Evolutionary conservation across 2,113 vertebrate genomes (phyloP).

Genomic region (Lophochroa leadbeateri): DNA sequence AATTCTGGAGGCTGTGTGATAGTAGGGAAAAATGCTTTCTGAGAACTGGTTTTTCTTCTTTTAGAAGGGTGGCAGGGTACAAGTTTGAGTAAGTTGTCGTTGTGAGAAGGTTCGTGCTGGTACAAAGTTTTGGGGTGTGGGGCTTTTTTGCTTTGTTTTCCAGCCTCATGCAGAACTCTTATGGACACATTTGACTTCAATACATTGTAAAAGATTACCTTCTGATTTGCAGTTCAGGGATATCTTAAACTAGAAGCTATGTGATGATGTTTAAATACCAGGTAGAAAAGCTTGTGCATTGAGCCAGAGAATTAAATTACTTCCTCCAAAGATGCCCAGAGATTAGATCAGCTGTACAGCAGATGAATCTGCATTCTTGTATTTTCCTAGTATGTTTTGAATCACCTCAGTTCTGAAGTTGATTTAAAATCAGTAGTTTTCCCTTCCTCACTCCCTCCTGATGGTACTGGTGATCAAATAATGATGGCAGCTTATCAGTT

Average conservation of each 20-base stretch:
- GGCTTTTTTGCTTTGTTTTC: neutral
- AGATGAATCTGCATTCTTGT: neutral
- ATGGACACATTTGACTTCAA: neutral
- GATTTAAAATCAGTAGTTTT: neutral
- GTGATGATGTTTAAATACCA: neutral
- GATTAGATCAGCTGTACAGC: neutral
- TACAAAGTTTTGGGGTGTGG: neutral
- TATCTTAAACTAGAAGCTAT: neutral
- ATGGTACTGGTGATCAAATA: neutral
- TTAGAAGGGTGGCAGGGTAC: neutral
- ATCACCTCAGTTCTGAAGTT: neutral
- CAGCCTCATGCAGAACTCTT: neutral
- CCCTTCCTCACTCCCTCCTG: neutral
- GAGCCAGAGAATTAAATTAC: neutral
- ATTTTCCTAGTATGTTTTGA: neutral
- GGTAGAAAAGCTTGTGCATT: neutral
- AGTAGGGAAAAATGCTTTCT: neutral
- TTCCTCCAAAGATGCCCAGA: neutral
- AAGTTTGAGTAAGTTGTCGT: neutral
- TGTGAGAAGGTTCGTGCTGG: neutral
- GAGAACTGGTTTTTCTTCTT: neutral
- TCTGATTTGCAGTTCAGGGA: neutral
- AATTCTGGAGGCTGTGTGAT: neutral
- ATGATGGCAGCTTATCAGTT: neutral
- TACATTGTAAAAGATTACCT: neutral